phyloP scores from a whole-genome alignment of 2,888 invertebrate species.

The Calliopum simillimum region DNA sequence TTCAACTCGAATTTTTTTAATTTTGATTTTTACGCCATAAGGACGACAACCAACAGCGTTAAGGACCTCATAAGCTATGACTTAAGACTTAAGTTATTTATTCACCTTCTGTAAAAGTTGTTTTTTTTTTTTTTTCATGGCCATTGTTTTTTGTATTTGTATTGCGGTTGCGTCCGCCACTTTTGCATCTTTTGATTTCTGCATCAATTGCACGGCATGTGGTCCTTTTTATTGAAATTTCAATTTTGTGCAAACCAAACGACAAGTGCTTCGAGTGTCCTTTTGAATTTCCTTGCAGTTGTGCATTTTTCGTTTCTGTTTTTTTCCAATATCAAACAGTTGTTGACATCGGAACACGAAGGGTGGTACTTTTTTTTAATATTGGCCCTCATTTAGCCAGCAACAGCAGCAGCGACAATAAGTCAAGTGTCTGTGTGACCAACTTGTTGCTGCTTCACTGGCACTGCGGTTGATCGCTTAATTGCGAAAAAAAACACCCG shows the following conservation, averaged over 20 bases:
- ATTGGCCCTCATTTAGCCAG: constrained; percentile 27
- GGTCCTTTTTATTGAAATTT: constrained; percentile 34
- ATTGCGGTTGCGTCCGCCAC: no score
- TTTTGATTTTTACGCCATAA: constrained; percentile 28
- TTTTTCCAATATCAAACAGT: constrained; percentile 4
- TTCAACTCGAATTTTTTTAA: not conserved
- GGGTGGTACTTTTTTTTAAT: constrained; percentile 28
- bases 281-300: constrained; percentile 4
- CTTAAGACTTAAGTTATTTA: no score
- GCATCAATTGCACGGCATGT: constrained; percentile 19
- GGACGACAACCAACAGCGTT: constrained; percentile 28
- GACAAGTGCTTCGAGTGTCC: constrained; percentile 35
- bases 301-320: no score
- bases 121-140: no score
- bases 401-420: constrained; percentile 1
- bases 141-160: no score
- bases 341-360: constrained; percentile 31
- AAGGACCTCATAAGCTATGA: not conserved
- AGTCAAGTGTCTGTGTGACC: constrained; percentile 12
- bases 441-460: constrained; percentile 28
- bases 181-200: no score
- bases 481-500: constrained; percentile 21
- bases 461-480: constrained; percentile 15
- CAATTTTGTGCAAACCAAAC: constrained; percentile 30
- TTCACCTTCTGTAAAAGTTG: no score